These are phyloP conservation scores for Ispidina lecontei DNA, from an alignment of 2,797 vertebrate genomes.

Conservation along the genomic window DNA sequence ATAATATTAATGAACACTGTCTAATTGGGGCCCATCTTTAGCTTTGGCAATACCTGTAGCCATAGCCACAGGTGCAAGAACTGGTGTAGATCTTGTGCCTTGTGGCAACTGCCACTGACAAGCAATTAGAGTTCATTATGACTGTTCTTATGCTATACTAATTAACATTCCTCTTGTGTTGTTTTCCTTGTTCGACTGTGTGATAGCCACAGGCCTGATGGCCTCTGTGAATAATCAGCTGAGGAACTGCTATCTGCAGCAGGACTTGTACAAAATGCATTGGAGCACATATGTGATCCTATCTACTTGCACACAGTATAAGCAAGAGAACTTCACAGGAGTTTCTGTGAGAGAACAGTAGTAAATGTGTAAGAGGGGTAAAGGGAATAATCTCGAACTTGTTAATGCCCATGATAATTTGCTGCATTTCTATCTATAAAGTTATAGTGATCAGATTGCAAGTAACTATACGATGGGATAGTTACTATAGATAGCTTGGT, in stretches of 20 bases:
- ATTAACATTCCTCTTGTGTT: slow-evolving; percentile 87
- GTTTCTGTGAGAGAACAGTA: background rate
- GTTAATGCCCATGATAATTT: background rate
- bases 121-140: slow-evolving; percentile 91
- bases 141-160: slow-evolving; percentile 84
- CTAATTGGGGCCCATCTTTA: background rate
- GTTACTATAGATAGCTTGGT: background rate
- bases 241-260: slow-evolving; percentile 44
- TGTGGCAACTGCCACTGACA: slow-evolving; percentile 79
- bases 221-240: slow-evolving; percentile 70
- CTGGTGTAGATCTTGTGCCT: slow-evolving; percentile 55
- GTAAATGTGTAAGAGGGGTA: background rate
- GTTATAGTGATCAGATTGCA: background rate
- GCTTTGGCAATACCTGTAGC: slow-evolving; percentile 18
- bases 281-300: slow-evolving; percentile 13
- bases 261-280: slow-evolving; percentile 33
- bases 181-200: slow-evolving; percentile 69
- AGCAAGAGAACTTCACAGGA: background rate
- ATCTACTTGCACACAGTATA: background rate
- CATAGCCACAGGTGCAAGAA: slow-evolving; percentile 49
- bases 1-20: background rate
- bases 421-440: background rate
- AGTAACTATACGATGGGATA: background rate
- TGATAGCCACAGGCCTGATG: slow-evolving; percentile 76
- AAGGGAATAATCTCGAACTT: background rate